Evolutionary conservation across 2,888 invertebrate species (phyloP), one percentile per base, ranked within the genome.

Genomic region (Melangyna quadrimaculata): DNA sequence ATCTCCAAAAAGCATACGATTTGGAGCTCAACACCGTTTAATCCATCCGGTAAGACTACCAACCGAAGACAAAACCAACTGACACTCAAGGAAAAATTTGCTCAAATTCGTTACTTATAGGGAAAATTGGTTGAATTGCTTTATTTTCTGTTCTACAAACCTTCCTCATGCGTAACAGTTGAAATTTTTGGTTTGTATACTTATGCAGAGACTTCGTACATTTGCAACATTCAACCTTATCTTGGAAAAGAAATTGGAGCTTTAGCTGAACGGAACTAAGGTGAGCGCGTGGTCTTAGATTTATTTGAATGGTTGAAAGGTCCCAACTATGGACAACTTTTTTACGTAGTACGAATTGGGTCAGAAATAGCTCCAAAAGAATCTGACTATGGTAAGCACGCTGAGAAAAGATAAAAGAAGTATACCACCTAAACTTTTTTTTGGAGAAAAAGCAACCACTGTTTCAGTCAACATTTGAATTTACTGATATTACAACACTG

Each of bases 201-300:
- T 43, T 78, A 63, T 48, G n/a, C n/a, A n/a, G n/a, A n/a, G n/a
- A 63, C 78, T 29, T 70, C 57, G 12, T 78, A 74, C 24, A 45
- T 73, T 35, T 78, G 55, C 37, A 78, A 73, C 19, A 77, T 82
- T 51, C 77, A 77, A 24, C 77, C 77, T 3, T 77, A 82, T 45
- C 43, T 77, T 40, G 53, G 77, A 55, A 71, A 71, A 73, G 4
- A 32, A 65, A 37, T 32, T 70, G 78, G 73, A 14, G 43, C 32
- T 59, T 19, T 7, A 35, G 7, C 70, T 72, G 73, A 83, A 69
- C 32, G 48, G 14, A 83, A 83, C 29, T 69, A 83, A 53, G 73
- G 82, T 53, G 71, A 78, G 29, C 78, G 73, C n/a, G 73, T 71
- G 17, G n/a, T n/a, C n/a, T n/a, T n/a, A n/a, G n/a, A n/a, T n/a